phyloP scores from a whole-genome alignment of 2,888 invertebrate species.

The Caenorhabditis plicata region DNA sequence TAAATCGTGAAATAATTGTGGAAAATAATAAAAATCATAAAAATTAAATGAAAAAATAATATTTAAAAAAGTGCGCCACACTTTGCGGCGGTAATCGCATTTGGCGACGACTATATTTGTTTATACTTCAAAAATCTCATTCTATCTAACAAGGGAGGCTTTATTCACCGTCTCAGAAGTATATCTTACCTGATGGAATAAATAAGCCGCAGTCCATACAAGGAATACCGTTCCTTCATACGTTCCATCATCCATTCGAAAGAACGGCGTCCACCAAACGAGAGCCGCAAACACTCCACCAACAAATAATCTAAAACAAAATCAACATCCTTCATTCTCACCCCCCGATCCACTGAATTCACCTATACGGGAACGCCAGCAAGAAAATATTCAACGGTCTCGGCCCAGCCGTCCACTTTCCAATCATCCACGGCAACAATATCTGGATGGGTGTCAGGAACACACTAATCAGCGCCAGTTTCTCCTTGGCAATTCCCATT shows the following conservation, averaged over 20 bases:
- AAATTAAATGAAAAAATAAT: too few species aligned
- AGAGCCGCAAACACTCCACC: conserved; percentile 81
- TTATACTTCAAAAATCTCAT: too few species aligned
- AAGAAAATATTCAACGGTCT: conserved; percentile 85
- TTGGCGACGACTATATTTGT: too few species aligned
- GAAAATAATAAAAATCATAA: too few species aligned
- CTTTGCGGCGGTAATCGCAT: too few species aligned
- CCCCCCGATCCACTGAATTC: background rate
- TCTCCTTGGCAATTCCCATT: conserved; percentile 91
- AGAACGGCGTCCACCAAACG: conserved; percentile 81
- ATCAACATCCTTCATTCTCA: background rate
- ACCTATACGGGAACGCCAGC: conserved; percentile 77
- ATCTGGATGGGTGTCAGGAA: conserved; percentile 93
- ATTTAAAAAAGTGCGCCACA: too few species aligned
- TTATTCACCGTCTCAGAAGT: too few species aligned
- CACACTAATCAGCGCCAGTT: conserved; percentile 85
- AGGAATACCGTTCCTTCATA: conserved; percentile 72
- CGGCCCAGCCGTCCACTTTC: conserved; percentile 82
- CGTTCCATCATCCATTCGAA: conserved; percentile 73
- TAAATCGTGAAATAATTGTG: too few species aligned
- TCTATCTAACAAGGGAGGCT: too few species aligned
- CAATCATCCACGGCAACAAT: conserved; percentile 82
- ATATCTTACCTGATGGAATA: conserved; percentile 80
- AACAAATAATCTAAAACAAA: conserved; percentile 75
- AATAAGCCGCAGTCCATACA: conserved; percentile 78